Evolutionary conservation across 2,888 invertebrate species (phyloP).

Genomic region (Nomada lathburiana): DNA sequence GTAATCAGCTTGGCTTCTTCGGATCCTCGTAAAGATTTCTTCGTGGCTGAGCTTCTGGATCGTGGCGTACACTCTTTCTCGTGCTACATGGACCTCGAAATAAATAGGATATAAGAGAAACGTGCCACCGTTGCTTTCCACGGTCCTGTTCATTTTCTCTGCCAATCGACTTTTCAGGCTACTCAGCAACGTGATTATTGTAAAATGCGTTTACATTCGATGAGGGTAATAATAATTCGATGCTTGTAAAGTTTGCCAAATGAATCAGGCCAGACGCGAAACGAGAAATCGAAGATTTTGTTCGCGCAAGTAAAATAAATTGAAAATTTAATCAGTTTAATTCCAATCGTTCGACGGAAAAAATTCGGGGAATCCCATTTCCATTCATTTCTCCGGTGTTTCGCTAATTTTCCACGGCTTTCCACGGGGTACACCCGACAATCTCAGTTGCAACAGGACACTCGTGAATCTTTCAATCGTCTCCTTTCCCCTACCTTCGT

Average conservation of each 20-base stretch:
- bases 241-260: no score
- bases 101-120: no score
- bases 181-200: no score
- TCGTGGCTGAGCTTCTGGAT: not conserved
- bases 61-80: not conserved
- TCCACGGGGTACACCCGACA: not conserved
- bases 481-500: not conserved
- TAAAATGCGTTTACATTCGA: no score
- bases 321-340: not conserved
- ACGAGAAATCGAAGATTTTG: no score
- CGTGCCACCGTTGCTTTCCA: no score
- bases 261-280: no score
- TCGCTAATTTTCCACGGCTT: constrained; percentile 33
- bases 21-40: constrained; percentile 1
- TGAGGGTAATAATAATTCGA: no score
- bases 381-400: constrained; percentile 19
- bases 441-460: constrained; percentile 31
- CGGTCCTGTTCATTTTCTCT: no score
- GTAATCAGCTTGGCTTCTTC: constrained; percentile 25
- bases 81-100: no score
- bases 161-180: no score
- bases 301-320: no score
- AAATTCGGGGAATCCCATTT: constrained; percentile 1
- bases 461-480: constrained; percentile 57
- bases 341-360: not conserved